phyloP scores from a whole-genome alignment of 1,140 invertebrate species.

The Oscheius sp. region DNA sequence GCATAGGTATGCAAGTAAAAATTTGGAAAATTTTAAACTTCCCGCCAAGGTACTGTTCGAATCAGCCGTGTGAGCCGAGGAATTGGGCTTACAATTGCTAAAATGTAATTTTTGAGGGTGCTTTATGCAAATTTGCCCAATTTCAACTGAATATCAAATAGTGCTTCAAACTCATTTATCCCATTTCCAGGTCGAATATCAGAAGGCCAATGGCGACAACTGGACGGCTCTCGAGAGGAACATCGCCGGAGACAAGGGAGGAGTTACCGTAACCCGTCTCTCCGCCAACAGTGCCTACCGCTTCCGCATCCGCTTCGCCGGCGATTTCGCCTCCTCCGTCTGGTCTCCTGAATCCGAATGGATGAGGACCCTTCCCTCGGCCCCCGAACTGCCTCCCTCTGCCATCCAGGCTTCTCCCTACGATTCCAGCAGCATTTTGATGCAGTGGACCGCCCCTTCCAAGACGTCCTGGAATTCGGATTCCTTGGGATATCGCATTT shows the following conservation, averaged over 20 bases:
- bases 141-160: background rate
- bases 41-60: no score
- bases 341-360: conserved; percentile 84
- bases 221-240: conserved; percentile 33
- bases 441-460: conserved; percentile 68
- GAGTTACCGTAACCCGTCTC: conserved; percentile 64
- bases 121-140: no score
- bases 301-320: conserved; percentile 89
- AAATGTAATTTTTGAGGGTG: background rate
- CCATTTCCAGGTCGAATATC: conserved; percentile 43
- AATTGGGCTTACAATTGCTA: background rate
- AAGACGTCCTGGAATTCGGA: conserved; percentile 77
- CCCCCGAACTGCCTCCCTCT: conserved; percentile 78
- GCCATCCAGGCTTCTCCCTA: conserved; percentile 83
- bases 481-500: conserved; percentile 81
- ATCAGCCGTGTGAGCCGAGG: background rate
- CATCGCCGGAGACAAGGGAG: conserved; percentile 27
- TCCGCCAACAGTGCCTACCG: conserved; percentile 86
- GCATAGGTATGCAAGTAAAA: no score
- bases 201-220: conserved; percentile 48
- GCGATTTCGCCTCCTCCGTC: conserved; percentile 87
- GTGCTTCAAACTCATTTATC: background rate
- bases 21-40: no score
- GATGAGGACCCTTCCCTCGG: conserved; percentile 83
- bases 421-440: conserved; percentile 70